phyloP scores from a whole-genome alignment of 1,140 invertebrate species.

The Habropoda laboriosa region DNA sequence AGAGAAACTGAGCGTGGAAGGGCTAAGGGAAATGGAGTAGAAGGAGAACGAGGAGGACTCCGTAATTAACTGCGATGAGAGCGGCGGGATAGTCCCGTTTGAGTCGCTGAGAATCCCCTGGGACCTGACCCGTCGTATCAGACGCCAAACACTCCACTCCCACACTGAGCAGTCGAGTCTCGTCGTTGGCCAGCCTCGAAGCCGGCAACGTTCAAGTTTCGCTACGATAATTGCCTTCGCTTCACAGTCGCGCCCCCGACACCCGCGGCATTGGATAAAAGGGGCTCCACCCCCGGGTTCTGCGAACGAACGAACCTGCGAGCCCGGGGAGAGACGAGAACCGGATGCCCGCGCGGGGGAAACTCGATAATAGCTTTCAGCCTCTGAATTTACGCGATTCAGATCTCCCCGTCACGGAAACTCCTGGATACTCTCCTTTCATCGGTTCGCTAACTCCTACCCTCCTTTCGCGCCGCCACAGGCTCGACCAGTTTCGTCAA shows the following conservation, averaged over 20 bases:
- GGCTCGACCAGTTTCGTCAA: constrained; percentile 14
- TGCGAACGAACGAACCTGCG: constrained; percentile 43
- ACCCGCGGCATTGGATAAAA: constrained; percentile 62
- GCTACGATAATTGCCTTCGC: constrained; percentile 80
- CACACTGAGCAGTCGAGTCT: constrained; percentile 59
- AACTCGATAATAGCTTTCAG: constrained; percentile 59
- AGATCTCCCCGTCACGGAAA: constrained; percentile 50
- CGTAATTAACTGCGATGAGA: constrained; percentile 78
- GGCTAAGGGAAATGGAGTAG: constrained; percentile 54
- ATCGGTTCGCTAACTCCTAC: neutral
- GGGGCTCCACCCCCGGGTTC: constrained; percentile 20
- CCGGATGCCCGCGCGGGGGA: constrained; percentile 29
- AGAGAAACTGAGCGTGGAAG: neutral
- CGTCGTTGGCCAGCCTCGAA: constrained; percentile 53
- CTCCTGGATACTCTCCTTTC: constrained; percentile 36
- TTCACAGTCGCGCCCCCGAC: constrained; percentile 72
- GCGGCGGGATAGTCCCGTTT: constrained; percentile 71
- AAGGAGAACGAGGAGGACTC: constrained; percentile 70
- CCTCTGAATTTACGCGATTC: constrained; percentile 63
- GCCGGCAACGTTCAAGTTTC: constrained; percentile 75
- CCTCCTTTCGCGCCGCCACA: neutral
- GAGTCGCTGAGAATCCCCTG: constrained; percentile 77
- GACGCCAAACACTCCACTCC: constrained; percentile 73
- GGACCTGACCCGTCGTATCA: constrained; percentile 77
- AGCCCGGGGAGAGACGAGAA: neutral